phyloP scores from a whole-genome alignment of 2,797 vertebrate genomes.

The Cuculus canorus region DNA sequence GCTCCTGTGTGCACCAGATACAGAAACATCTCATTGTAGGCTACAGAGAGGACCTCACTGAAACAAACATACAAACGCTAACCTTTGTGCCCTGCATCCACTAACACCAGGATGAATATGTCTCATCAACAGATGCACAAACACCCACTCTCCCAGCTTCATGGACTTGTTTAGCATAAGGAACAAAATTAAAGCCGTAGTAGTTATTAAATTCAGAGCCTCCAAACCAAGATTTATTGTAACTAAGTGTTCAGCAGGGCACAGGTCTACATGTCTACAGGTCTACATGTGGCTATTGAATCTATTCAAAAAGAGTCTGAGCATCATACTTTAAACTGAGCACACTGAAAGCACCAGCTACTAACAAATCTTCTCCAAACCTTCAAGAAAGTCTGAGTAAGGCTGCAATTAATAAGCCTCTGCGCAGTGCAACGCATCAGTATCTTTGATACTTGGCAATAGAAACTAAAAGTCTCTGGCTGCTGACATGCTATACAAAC shows the following conservation, averaged over 20 bases:
- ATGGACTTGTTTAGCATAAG: not conserved
- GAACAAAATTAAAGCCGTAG: not conserved
- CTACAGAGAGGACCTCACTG: conserved; percentile 31
- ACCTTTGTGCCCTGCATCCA: not conserved
- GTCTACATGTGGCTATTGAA: not conserved
- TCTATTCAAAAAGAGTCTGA: not conserved
- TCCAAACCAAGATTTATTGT: not conserved
- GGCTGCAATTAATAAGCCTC: not conserved
- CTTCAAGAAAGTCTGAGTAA: not conserved
- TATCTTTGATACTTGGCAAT: not conserved
- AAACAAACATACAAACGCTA: not conserved
- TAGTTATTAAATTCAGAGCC: not conserved
- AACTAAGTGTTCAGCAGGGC: not conserved
- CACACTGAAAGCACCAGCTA: not conserved
- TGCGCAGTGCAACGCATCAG: not conserved
- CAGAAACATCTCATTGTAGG: not conserved
- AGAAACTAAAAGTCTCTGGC: not conserved
- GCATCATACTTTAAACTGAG: not conserved
- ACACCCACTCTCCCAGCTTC: not conserved
- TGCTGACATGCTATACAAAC: not conserved
- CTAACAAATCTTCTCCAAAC: not conserved
- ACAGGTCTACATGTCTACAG: not conserved
- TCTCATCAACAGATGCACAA: not conserved
- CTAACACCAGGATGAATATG: not conserved
- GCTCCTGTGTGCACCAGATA: not conserved